Conservation (phyloP, 2,888 invertebrate species). For the Galerucella pusilla region DNA sequence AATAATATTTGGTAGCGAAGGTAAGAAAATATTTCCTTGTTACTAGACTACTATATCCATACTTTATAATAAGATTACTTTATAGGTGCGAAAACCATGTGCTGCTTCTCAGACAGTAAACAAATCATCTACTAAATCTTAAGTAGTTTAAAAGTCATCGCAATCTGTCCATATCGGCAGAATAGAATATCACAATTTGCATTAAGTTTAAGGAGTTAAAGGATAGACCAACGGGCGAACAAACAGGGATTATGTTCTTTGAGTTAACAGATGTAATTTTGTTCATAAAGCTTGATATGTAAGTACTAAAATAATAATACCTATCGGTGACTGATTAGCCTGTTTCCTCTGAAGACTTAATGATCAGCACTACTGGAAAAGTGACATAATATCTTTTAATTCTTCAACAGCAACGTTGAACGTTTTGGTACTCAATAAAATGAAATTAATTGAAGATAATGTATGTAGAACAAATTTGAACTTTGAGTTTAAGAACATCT, state of each 20-base stretch:
- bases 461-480: too few species aligned
- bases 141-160: conserved; percentile 46
- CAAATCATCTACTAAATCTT: conserved; percentile 41
- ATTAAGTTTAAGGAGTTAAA: conserved; percentile 59
- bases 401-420: too few species aligned
- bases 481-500: too few species aligned
- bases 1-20: conserved; percentile 50
- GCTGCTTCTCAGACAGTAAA: conserved; percentile 48
- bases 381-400: too few species aligned
- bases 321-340: too few species aligned
- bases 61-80: conserved; percentile 28
- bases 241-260: neutral
- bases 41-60: conserved; percentile 35
- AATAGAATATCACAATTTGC: conserved; percentile 64
- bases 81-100: conserved; percentile 53
- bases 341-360: too few species aligned
- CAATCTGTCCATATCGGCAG: conserved; percentile 55
- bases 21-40: conserved; percentile 45
- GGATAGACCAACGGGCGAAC: conserved; percentile 11
- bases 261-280: neutral
- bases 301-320: too few species aligned
- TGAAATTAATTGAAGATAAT: too few species aligned
- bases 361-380: too few species aligned
- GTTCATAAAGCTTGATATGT: neutral
- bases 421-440: too few species aligned